Evolutionary conservation across 2,113 vertebrate species (phyloP), one percentile per base, ranked within the genome.

Genomic region (Morone saxatilis): DNA sequence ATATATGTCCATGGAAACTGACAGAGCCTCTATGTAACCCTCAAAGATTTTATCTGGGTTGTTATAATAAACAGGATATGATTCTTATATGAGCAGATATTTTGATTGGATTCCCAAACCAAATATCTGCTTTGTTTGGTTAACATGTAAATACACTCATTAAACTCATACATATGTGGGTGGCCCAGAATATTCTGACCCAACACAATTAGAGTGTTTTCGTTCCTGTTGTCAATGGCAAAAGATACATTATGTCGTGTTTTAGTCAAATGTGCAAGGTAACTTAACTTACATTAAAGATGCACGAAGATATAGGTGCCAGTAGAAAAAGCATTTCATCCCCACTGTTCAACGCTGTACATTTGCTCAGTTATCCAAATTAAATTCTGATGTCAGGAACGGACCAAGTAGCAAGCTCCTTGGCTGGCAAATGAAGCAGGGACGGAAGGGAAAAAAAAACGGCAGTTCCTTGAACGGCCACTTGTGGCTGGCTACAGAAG

Each of bases 11-110:
- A 61, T n/a, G n/a, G 10, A 77, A 51, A 38, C 11, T 31, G 36
- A 13, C 50, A 17, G 19, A 71, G 45, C 8, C 12, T 22, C 48
- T 56, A 11, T 50, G 62, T 76, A 43, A 80, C 53, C 14, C 71
- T 47, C 19, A 0, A 43, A 71, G 78, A 87, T 77, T 22, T 17
- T 75, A 80, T 83, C 71, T 50, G 48, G 38, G 25, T 74, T 71
- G 50, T 56, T 56, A 57, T 70, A 79, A 88, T 80, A 88, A 89
- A 87, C 87, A 87, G 63, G 78, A 88, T 75, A 67, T 68, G 60
- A 78, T 76, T 45, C 2, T 79, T 48, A 68, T 47, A 76, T 78
- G 54, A 81, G 66, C 57, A 56, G n/a, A 77, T n/a, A n/a, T n/a
- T n/a, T n/a, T n/a, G n/a, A n/a, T n/a, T n/a, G n/a, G n/a, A n/a